Evolutionary conservation across 2,888 invertebrate species (phyloP).

Genomic region (Ceraclea dissimilis): DNA sequence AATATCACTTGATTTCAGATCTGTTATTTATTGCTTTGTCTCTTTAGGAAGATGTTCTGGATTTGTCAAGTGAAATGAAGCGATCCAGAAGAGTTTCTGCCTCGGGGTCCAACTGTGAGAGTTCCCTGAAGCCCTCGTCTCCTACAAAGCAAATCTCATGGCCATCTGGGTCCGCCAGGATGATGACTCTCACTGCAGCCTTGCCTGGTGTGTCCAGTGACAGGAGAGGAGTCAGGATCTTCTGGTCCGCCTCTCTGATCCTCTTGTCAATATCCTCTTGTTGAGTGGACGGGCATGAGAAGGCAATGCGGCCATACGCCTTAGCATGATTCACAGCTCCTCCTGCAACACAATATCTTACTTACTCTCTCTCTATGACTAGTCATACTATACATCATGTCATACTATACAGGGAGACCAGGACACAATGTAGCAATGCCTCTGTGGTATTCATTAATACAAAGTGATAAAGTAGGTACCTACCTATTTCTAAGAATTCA

Average conservation of each 20-base stretch:
- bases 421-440: no score
- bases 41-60: constrained; percentile 32
- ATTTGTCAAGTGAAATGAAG: constrained; percentile 63
- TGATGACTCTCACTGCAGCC: constrained; percentile 92
- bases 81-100: constrained; percentile 73
- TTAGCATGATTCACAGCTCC: constrained; percentile 70
- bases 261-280: constrained; percentile 69
- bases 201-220: constrained; percentile 96
- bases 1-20: background rate
- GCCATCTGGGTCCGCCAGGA: constrained; percentile 92
- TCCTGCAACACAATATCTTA: constrained; percentile 37
- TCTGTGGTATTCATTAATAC: no score
- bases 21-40: no score
- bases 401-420: no score
- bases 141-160: constrained; percentile 99
- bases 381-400: background rate
- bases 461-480: no score
- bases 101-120: constrained; percentile 79
- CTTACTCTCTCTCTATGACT: no score
- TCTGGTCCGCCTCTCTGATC: constrained; percentile 61
- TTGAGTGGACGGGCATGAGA: constrained; percentile 73
- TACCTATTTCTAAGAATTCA: constrained; percentile 67
- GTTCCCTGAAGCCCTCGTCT: constrained; percentile 84
- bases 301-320: constrained; percentile 94
- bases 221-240: constrained; percentile 81